Evolutionary conservation across 2,797 vertebrate genomes (phyloP).

Genomic region (Syncerus caffer): DNA sequence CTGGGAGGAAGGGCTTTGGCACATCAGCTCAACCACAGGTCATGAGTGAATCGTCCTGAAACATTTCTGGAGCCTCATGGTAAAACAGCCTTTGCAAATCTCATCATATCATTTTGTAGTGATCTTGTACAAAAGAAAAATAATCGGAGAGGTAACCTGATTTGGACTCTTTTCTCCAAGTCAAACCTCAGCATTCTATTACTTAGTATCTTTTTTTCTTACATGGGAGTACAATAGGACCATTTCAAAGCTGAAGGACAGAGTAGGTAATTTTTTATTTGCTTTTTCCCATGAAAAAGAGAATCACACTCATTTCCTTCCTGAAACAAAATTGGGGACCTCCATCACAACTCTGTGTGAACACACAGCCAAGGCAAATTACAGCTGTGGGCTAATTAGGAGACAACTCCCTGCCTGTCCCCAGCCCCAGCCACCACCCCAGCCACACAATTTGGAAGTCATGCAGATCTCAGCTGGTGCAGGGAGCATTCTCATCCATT

Average conservation of each 20-base stretch:
- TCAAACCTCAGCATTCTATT: neutral
- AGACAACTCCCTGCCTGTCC: neutral
- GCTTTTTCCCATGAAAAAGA: constrained; percentile 5
- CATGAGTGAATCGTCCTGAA: neutral
- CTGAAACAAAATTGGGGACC: constrained; percentile 20
- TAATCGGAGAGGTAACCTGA: neutral
- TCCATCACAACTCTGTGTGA: neutral
- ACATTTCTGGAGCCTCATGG: neutral
- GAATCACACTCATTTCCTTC: constrained; percentile 16
- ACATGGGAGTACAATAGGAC: rapidly evolving
- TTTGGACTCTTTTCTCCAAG: neutral
- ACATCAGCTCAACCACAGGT: neutral
- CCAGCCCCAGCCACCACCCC: neutral
- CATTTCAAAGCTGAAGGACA: neutral
- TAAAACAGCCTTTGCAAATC: neutral
- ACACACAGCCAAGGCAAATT: constrained; percentile 31
- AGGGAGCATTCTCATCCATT: constrained; percentile 42
- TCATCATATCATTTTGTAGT: neutral
- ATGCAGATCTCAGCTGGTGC: constrained; percentile 42
- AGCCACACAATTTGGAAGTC: constrained; percentile 51
- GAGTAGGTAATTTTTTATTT: neutral
- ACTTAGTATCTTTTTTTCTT: neutral
- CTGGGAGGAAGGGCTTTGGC: neutral
- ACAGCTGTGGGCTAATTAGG: neutral
- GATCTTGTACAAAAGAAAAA: neutral